Evolutionary conservation across 2,797 vertebrate species (phyloP).

Genomic region (Phrynocephalus guinanensis): DNA sequence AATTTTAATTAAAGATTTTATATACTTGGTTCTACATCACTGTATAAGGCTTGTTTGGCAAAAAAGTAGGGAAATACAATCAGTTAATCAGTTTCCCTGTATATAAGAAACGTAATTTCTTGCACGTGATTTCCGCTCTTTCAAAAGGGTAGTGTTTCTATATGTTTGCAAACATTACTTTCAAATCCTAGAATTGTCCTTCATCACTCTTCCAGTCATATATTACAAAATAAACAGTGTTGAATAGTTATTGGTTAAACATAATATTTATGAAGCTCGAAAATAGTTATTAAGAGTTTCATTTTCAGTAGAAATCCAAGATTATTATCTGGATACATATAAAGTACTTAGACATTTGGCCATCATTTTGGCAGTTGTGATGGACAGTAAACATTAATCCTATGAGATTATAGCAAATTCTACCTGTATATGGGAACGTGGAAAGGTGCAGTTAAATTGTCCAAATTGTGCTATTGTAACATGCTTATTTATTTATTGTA

Average conservation of each 20-base stretch:
- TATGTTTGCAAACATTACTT: neutral
- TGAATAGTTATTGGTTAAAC: neutral
- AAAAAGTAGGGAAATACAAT: too few relatives aligned
- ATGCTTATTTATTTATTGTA: too few relatives aligned
- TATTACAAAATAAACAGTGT: neutral
- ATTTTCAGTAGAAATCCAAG: neutral
- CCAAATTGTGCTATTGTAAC: neutral
- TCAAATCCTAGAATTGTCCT: neutral
- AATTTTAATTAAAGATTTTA: too few relatives aligned
- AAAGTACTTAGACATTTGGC: neutral
- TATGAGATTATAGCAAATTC: neutral
- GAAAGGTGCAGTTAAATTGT: neutral
- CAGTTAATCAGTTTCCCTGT: neutral
- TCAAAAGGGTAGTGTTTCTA: neutral
- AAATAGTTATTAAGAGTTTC: neutral
- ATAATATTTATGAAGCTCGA: neutral
- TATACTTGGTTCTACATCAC: too few relatives aligned
- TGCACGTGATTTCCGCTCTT: neutral
- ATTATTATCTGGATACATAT: neutral
- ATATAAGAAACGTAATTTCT: neutral
- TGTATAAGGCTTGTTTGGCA: too few relatives aligned
- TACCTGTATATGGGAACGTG: neutral
- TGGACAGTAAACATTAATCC: neutral
- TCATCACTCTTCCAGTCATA: neutral
- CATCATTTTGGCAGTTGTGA: neutral